Base-by-base conservation (phyloP, 2,113 vertebrate species). In the Oncorhynchus tshawytscha region DNA sequence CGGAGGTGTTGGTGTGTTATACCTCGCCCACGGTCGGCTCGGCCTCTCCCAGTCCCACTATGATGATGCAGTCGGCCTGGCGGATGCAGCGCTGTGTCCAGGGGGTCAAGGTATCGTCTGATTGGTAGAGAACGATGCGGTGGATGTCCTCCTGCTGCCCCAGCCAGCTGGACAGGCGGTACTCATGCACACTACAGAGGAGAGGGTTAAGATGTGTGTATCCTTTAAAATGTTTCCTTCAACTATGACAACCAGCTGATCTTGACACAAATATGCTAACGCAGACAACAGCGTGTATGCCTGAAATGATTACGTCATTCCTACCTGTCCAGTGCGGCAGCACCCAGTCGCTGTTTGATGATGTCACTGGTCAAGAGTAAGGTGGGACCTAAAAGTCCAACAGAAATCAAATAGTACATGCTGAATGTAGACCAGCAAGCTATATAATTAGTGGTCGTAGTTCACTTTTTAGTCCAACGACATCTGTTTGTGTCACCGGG, bases 71-170 rank as follows among this genome's bases (percentile, higher is more conserved):
- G 91, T 98, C 97, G 0, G 96, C 97, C 89, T 99, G 97, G 0
- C 97, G 93, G 84, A 99, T 95, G 84, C 96, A 98, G 88, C 96
- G 95, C 87, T 97, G 97, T 0, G 96, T 98, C 97, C 97, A 98
- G 0, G 97, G 96, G 0, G 97, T 97, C 8, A 98, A 94, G 3
- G 87, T 87, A 80, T 93, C 78, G 86, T 99, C 96, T 0, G 97
- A 95, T 93, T 98, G 97, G 90, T 98, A 98, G 1, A 98, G 93
- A 62, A 98, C 96, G 0, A 99, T 97, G 1, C 96, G 94, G 86
- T 99, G 97, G 76, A 96, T 95, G 74, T 98, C 97, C 75, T 99
- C 97, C 92, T 99, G 97, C 85, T 99, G 97, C 0, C 96, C 97
- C 71, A 98, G 90, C 97, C 97, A 99, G 83, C 96, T 97, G 49